These are phyloP conservation scores for Pollicipes pollicipes DNA, from an alignment of 1,140 invertebrate species.

Conservation along the genomic window DNA sequence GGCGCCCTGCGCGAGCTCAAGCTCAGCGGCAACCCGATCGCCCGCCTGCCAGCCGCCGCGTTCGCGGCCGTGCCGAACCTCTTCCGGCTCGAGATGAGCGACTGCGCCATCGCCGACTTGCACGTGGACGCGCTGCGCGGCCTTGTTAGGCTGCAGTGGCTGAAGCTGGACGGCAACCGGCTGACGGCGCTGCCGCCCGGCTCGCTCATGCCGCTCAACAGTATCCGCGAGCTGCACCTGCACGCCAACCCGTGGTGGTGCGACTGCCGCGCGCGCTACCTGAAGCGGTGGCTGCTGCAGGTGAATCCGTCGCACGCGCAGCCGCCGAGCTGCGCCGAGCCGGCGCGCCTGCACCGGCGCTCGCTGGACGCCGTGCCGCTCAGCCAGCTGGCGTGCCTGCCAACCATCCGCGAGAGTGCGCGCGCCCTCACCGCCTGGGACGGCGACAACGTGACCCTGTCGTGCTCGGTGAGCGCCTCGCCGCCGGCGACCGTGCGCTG, in stretches of 20 bases:
- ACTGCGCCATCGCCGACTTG: slow-evolving; percentile 43
- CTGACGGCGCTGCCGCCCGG: slow-evolving; percentile 40
- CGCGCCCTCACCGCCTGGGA: slow-evolving; percentile 25
- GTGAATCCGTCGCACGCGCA: slow-evolving; percentile 51
- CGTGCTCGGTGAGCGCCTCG: slow-evolving; percentile 46
- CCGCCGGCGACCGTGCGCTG: slow-evolving; percentile 44
- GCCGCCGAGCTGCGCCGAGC: slow-evolving; percentile 45
- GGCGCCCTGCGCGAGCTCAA: slow-evolving; percentile 53
- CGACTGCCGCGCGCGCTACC: slow-evolving; percentile 48
- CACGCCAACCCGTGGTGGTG: slow-evolving; percentile 65
- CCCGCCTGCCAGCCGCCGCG: slow-evolving; percentile 43
- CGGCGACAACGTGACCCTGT: slow-evolving; percentile 50
- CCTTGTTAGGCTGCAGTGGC: slow-evolving; percentile 49
- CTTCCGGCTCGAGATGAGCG: slow-evolving; percentile 48
- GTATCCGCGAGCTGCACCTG: slow-evolving; percentile 51
- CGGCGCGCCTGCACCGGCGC: slow-evolving; percentile 37
- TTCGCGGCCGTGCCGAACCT: slow-evolving; percentile 47
- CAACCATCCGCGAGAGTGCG: slow-evolving; percentile 25
- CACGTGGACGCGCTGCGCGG: slow-evolving; percentile 49
- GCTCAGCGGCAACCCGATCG: slow-evolving; percentile 51
- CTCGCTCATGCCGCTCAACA: slow-evolving; percentile 38
- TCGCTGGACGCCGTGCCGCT: slow-evolving; percentile 53
- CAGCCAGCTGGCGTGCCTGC: slow-evolving; percentile 60
- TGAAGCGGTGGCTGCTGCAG: slow-evolving; percentile 54
- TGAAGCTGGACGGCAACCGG: slow-evolving; percentile 55